Evolutionary conservation across 2,113 vertebrate genomes (phyloP), one percentile per base, ranked within the genome.

Genomic region (Globicephala melas): DNA sequence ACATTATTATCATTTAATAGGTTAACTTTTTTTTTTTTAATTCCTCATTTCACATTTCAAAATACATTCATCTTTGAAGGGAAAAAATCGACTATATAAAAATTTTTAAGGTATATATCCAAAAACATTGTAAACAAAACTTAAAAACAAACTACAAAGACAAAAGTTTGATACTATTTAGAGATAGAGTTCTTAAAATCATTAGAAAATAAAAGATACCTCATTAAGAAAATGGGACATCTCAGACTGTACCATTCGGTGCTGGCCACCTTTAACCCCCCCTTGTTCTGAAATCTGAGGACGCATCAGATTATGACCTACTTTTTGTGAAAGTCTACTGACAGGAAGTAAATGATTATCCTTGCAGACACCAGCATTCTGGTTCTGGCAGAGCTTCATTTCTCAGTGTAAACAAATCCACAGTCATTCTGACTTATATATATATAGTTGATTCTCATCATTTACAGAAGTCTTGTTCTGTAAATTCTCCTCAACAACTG

Each of bases 111-210:
- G 20, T 44, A 44, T 60, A 47, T 55, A 87, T 47, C 31, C 55
- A 26, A 58, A 95, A 91, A 47, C 7, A 97, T 77, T 31, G 58
- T 77, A 76, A 94, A 85, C 23, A 58, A 89, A 86, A 93, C 82
- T 86, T 86, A 62, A 80, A 92, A 41, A 84, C n/a, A 92, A 41
- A 84, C n/a, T 63, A 63, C 14, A 33, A 86, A 87, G 73, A 70
- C 5, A 91, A 91, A 82, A 36, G 5, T 2, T 41, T 86, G n/a
- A 55, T 80, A 79, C 33, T 83, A 41, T 82, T 58, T 62, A 76
- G 41, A 55, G 65, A 47, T 10, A 60, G n/a, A 70, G 18, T 67
- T 74, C 63, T 84, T 41, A 62, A 44, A 70, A 77, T 58, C 63
- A 90, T 87, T 31, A 41, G 21, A 71, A 91, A 82, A 47, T 38